These are phyloP conservation scores for Chaenogobius annularis DNA, from an alignment of 2,113 vertebrate species.

Conservation along the genomic window DNA sequence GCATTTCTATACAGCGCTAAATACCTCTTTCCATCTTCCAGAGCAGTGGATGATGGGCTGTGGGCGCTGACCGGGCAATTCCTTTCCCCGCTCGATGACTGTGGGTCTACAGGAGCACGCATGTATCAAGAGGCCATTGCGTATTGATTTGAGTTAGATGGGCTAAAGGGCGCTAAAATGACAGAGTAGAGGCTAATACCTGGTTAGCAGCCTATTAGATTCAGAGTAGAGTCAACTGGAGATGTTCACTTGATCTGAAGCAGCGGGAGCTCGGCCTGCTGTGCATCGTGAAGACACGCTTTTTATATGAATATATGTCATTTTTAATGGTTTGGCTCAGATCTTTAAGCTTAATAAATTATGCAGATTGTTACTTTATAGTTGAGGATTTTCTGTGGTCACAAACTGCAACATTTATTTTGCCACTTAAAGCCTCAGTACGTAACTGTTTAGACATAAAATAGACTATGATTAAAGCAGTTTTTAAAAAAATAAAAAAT, in stretches of 20 bases:
- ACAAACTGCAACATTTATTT: no score
- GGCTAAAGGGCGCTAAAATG: slow-evolving; percentile 51
- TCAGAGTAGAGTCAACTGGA: slow-evolving; percentile 3
- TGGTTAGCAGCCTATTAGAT: slow-evolving; percentile 31
- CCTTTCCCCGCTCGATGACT: slow-evolving; percentile 9
- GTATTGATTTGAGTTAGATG: slow-evolving; percentile 55
- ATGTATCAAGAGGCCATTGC: slow-evolving; percentile 40
- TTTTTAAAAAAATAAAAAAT: no score
- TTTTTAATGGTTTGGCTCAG: background rate
- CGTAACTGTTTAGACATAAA: no score
- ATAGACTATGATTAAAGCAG: no score
- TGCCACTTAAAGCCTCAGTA: no score
- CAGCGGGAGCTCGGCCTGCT: background rate
- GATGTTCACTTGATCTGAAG: background rate
- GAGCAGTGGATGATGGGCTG: slow-evolving; percentile 54
- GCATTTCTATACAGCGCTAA: slow-evolving; percentile 18
- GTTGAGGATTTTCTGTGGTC: no score
- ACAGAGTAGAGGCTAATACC: slow-evolving; percentile 53
- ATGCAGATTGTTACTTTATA: no score
- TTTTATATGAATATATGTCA: background rate
- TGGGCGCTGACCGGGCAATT: slow-evolving; percentile 50
- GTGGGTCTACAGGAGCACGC: slow-evolving; percentile 17
- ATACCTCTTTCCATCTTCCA: slow-evolving; percentile 50
- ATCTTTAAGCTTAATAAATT: background rate
- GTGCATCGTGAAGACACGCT: background rate